Base-by-base conservation (phyloP, 2,113 vertebrate genomes). In the Microtus oregoni region DNA sequence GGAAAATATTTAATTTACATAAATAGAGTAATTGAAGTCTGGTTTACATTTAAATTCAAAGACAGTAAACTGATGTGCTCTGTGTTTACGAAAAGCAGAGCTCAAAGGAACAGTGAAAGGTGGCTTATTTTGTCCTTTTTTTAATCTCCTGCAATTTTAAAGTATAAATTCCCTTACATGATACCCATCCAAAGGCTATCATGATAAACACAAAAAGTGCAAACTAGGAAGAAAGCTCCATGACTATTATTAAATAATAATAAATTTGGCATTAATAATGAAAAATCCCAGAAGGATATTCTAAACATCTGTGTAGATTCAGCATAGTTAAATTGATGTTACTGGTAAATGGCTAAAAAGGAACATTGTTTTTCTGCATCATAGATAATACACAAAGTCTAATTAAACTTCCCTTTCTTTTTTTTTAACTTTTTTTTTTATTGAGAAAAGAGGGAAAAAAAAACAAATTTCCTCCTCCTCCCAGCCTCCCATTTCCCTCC, bases 321-420 rank as follows among this genome's bases (percentile, higher is more conserved):
- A 41, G 32, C 94, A 97, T 5, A 87, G 19, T 61, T 96, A 94
- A 97, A 96, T 70, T 82, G 30, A 91, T 92, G 26, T 75, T 70
- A 32, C n/a, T 93, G 61, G 90, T 96, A 94, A 96, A 97, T 87
- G 44, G 91, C 55, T 91, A 35, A 81, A 20, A 86, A 22, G 38
- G 14, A 38, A 67, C 6, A 32, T 15, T 58, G 55, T 35, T 70
- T 92, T 58, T 63, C 32, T n/a, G 11, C 50, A 38, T 92, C 47
- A 41, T 81, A 7, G 3, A 72, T 83, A 50, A 93, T 38, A 19
- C 1, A 70, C 47, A 89, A 94, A 85, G 7, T 55, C n/a, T 83
- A 41, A 14, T 83, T 14, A 63, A 83, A 30, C n/a, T 41, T 30
- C n/a, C n/a, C n/a, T n/a, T n/a, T n/a, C n/a, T n/a, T n/a, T n/a